phyloP scores from a whole-genome alignment of 2,113 vertebrate species.

The Corythornis cristatus region DNA sequence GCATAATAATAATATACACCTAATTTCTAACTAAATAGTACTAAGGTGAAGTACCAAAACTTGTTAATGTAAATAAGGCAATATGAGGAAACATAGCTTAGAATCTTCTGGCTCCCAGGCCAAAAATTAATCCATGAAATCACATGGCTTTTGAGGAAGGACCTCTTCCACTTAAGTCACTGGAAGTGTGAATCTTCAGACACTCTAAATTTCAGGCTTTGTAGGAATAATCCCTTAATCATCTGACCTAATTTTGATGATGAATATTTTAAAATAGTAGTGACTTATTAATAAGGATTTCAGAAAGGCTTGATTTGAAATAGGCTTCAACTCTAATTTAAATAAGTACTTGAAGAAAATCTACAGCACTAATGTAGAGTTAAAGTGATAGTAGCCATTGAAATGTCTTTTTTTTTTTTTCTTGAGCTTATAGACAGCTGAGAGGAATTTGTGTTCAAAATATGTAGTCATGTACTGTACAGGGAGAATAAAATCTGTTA shows the following conservation, averaged over 20 bases:
- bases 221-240: slow-evolving; percentile 62
- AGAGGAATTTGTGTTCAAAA: neutral
- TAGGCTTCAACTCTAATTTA: slow-evolving; percentile 62
- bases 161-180: neutral
- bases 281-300: slow-evolving; percentile 68
- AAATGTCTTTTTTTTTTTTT: slow-evolving; percentile 10
- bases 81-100: neutral
- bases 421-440: neutral
- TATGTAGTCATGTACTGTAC: neutral
- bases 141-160: slow-evolving; percentile 4
- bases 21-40: neutral
- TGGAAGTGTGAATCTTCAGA: slow-evolving; percentile 26
- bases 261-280: slow-evolving; percentile 67
- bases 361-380: slow-evolving; percentile 38
- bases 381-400: slow-evolving; percentile 48
- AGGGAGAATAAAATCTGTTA: neutral
- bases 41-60: neutral
- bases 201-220: slow-evolving; percentile 49
- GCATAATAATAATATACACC: neutral
- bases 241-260: slow-evolving; percentile 67
- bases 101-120: neutral
- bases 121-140: slow-evolving; percentile 6
- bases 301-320: slow-evolving; percentile 53
- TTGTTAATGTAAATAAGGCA: neutral
- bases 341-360: slow-evolving; percentile 61